These are phyloP conservation scores for Diplodus puntazzo DNA, from an alignment of 2,797 vertebrate genomes.

Conservation along the genomic window DNA sequence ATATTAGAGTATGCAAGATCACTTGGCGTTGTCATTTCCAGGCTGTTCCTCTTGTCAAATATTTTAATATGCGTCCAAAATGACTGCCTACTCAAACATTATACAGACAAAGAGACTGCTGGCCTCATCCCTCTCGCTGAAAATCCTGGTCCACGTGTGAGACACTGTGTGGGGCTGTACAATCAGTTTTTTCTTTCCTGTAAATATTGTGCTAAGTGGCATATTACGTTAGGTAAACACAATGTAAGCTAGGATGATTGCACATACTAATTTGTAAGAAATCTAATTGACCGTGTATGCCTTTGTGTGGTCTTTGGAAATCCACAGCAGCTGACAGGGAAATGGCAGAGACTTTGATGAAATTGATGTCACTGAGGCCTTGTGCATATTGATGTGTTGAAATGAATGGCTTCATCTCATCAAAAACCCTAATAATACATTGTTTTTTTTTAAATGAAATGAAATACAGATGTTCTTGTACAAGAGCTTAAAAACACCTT, in stretches of 20 bases:
- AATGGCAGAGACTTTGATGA: conserved; percentile 29
- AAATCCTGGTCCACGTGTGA: conserved; percentile 21
- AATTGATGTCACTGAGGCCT: neutral
- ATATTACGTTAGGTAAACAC: conserved; percentile 52
- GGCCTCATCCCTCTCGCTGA: conserved; percentile 27
- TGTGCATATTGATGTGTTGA: conserved; percentile 21
- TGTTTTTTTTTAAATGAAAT: too few relatives aligned
- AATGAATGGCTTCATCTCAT: neutral
- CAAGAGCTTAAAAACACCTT: too few relatives aligned
- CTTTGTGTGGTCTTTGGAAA: conserved; percentile 46
- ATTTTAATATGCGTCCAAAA: conserved; percentile 48
- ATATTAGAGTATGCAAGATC: conserved; percentile 48
- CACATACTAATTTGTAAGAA: conserved; percentile 39
- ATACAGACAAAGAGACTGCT: conserved; percentile 27
- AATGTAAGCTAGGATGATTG: conserved; percentile 46
- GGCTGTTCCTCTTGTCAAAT: conserved; percentile 42
- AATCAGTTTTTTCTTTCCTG: conserved; percentile 17
- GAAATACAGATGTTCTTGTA: too few relatives aligned
- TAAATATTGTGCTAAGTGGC: conserved; percentile 55
- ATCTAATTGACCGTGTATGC: conserved; percentile 34
- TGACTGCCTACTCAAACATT: conserved; percentile 32
- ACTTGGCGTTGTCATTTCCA: conserved; percentile 45
- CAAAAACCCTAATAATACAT: neutral
- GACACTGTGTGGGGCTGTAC: neutral
- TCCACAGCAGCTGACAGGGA: conserved; percentile 30